phyloP scores from a whole-genome alignment of 2,888 invertebrate genomes.

The Bombylius discolor region DNA sequence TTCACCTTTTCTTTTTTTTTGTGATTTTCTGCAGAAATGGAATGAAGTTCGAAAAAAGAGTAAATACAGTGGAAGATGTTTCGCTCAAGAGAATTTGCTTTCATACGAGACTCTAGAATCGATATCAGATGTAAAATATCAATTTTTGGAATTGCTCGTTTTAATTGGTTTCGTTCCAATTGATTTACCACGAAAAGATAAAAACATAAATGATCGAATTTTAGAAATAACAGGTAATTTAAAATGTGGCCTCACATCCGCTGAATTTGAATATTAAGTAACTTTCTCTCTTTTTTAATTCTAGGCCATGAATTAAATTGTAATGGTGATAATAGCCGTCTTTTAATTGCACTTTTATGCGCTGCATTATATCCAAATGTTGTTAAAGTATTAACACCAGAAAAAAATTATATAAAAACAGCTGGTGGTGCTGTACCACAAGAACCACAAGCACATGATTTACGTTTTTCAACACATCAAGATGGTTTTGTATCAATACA shows the following conservation, averaged over 20 bases:
- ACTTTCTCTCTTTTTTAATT: not conserved
- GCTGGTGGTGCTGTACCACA: constrained; percentile 62
- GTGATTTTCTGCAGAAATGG: constrained; percentile 51
- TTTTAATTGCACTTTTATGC: constrained; percentile 73
- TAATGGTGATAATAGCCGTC: constrained; percentile 58
- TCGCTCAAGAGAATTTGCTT: constrained; percentile 72
- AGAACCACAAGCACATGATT: constrained; percentile 53
- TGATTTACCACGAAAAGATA: constrained; percentile 41
- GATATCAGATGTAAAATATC: constrained; percentile 76
- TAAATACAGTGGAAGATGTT: constrained; percentile 57
- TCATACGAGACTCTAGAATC: constrained; percentile 71
- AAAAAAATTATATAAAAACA: constrained; percentile 60
- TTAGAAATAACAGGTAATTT: constrained; percentile 45
- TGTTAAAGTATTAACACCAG: constrained; percentile 65
- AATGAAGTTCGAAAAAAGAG: constrained; percentile 54
- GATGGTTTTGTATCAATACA: constrained; percentile 63
- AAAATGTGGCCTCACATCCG: not conserved
- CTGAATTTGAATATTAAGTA: not conserved
- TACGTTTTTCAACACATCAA: constrained; percentile 59
- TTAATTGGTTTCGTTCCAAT: constrained; percentile 68
- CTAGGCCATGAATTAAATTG: constrained; percentile 45
- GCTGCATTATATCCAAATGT: constrained; percentile 90
- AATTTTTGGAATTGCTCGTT: constrained; percentile 59
- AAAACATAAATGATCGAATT: constrained; percentile 47
- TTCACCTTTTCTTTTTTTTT: not conserved